Evolutionary conservation across 2,797 vertebrate genomes (phyloP), one percentile per base, ranked within the genome.

Genomic region (Pelochelys cantorii): DNA sequence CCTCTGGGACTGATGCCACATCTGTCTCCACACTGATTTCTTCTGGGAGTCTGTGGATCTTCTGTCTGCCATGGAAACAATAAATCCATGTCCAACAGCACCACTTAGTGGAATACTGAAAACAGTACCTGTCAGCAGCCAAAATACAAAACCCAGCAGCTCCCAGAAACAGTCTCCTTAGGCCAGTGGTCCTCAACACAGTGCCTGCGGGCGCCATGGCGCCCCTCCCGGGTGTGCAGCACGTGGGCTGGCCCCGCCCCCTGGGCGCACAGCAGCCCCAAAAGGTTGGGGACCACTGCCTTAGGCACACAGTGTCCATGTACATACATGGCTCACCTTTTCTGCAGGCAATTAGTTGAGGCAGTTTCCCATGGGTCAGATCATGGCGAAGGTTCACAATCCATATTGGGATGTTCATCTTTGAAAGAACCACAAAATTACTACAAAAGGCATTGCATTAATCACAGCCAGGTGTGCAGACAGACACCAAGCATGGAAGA

Each of bases 351-450:
- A 98, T 98, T 93, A 99, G 95, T 7, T 98, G 98, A 0, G 99
- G 99, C 54, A 99, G 98, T 95, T 98, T 99, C 59, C 99, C 98
- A 1, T 99, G 99, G 0, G 99, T 99, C 96, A 99, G 97, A 13
- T 99, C 98, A 1, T 99, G 99, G 4, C 99, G 98, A 60, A 99
- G 98, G 90, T 99, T 98, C 53, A 99, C 99, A 0, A 99, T 97
- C 99, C 99, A 99, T 95, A 99, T 98, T 0, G 99, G 99, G 97
- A 99, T 99, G 94, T 99, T 98, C 80, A 99, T 94, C 97, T 99
- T 92, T 5, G 94, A 83, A 11, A 78, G 83, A 3, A 88, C 55
- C 65, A 86, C 0, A 0, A 20, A 11, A 0, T 90, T 2, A 87
- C 8, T 27, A 42, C 7, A 7, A 59, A n/a, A 42, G 0, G 53